Base-by-base conservation (phyloP, 2,888 invertebrate genomes). In the Limenitis camilla region DNA sequence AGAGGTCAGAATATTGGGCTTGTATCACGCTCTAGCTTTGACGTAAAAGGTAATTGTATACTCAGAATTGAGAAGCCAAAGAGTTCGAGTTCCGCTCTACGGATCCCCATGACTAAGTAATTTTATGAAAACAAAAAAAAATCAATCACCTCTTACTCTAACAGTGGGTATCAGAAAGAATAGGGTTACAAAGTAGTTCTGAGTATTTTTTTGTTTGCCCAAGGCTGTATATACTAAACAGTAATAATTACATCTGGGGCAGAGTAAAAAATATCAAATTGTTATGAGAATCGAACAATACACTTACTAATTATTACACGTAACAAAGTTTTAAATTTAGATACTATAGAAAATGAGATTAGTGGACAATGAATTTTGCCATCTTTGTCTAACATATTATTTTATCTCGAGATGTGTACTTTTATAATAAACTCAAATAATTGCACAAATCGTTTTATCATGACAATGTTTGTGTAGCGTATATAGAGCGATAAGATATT, bases 21-120 rank as follows among this genome's bases (percentile, higher is more conserved):
- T 52, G 46, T 49, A 58, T 56, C 53, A 54, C 47, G 49, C 46
- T 47, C 44, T 52, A 45, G 49, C 39, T 49, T 49, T 59, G 53
- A 55, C 55, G 65, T 70, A 67, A 62, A 68, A 69, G 59, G 72
- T 85, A 84, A 86, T 86, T 84, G 79, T 70, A 73, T 85, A 78
- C 81, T 76, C 71, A 80, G 83, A 83, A 81, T 65, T 64, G 74
- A 72, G 71, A 66, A 75, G 77, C 78, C 76, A 78, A 81, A 79
- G 19, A 69, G 76, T 71, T 69, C 71, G 74, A 71, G 76, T 76
- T 81, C 78, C 80, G 80, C 74, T 78, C 72, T 65, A 74, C 69
- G 73, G 72, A 67, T 62, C 70, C 72, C 74, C 72, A 73, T 83
- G 80, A 81, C 76, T 76, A 67, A 63, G 76, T 76, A 58, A 69